Base-by-base conservation (phyloP, 2,113 vertebrate genomes). In the Xenus cinereus region DNA sequence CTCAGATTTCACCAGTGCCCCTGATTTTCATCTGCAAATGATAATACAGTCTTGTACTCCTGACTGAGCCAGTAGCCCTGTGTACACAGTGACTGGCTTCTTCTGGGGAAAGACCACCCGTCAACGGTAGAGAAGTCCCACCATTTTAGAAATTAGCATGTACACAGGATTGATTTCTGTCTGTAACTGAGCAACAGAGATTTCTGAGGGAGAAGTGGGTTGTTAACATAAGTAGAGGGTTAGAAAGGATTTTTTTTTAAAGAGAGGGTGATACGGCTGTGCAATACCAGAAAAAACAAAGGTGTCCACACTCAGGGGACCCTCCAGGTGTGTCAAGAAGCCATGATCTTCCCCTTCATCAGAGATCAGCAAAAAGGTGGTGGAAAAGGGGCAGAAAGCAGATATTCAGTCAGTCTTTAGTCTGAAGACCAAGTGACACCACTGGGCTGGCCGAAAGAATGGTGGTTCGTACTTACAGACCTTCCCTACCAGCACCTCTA, bases 131-230 rank as follows among this genome's bases (percentile, higher is more conserved):
- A 74, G 18, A 88, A 80, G 63, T 23, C 37, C 11, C 71, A 73
- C 43, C 60, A 87, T 86, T 93, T 92, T 66, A 87, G 57, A 87
- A 92, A 91, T 78, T 27, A 78, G 56, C 46, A 89, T n/a, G 74
- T 84, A 73, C 32, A 72, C 27, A 79, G 60, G 23, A 94, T 16
- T 89, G 73, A 95, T 90, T 90, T 90, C 81, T 72, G 32, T 79
- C 75, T 91, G 93, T 89, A 95, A 86, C 43, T 91, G 80, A 91
- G 79, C 73, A 96, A 84, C 84, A 57, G 22, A 51, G 59, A 87
- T 66, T 91, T 89, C 71, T 79, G 60, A 92, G 27, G 32, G 10
- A 91, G 48, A 93, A 88, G 46, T 53, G 35, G 30, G 28, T 60
- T 87, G 66, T 73, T 87, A 89, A 78, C 37, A 48, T 56, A 73